A percentile compares a stretch with the other conserved stretches of the same genome.
These are phyloP conservation scores for Hylaea fasciaria DNA, from an alignment of 2,888 invertebrate species.

Conservation along the genomic window DNA sequence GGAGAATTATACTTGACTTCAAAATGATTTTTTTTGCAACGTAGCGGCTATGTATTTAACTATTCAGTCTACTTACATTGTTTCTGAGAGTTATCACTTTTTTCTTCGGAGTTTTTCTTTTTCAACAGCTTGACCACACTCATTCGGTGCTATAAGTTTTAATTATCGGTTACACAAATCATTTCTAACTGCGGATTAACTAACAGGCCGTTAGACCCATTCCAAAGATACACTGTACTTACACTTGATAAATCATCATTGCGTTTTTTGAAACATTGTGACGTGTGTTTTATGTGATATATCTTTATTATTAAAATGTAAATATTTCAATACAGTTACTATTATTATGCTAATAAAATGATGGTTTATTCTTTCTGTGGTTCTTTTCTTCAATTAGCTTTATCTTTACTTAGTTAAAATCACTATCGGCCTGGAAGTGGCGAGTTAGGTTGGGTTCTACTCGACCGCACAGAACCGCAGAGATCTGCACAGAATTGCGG, in stretches of 20 bases:
- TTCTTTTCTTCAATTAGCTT: slow-evolving; percentile 42
- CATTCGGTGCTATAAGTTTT: slow-evolving; percentile 7
- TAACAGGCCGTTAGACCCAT: slow-evolving; percentile 38
- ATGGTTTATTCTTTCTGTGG: slow-evolving; percentile 79
- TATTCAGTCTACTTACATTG: no score
- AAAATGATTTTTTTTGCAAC: no score
- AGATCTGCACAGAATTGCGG: no score
- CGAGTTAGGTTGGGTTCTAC: no score
- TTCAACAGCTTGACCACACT: not conserved
- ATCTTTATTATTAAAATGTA: slow-evolving; percentile 75
- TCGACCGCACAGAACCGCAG: no score
- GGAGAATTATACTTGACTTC: no score
- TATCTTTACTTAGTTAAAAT: not conserved
- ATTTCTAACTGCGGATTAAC: slow-evolving; percentile 24
- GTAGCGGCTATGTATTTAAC: no score
- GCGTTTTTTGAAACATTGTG: slow-evolving; percentile 69
- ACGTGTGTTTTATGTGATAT: slow-evolving; percentile 82
- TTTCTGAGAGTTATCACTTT: no score
- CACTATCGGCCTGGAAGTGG: not conserved
- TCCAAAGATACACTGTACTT: slow-evolving; percentile 44
- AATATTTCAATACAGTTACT: slow-evolving; percentile 78
- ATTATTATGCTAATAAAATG: slow-evolving; percentile 75
- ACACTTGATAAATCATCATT: slow-evolving; percentile 46
- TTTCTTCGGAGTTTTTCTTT: no score
- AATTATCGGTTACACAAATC: not conserved